Conservation (phyloP, 2,797 vertebrate genomes). For the Helostoma temminkii region DNA sequence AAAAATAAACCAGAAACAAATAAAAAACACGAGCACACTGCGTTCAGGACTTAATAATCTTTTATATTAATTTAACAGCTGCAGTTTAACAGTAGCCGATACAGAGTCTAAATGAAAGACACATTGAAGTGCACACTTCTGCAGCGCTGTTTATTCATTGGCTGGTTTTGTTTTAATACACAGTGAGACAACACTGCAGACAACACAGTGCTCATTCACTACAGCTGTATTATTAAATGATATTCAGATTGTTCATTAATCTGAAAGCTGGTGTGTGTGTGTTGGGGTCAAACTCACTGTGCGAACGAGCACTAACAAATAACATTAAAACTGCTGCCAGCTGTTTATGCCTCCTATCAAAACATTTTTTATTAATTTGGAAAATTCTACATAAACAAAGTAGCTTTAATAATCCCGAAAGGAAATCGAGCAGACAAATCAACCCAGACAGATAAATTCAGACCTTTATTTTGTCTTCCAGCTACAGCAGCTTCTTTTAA, state of each 20-base stretch:
- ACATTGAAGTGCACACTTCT: background rate
- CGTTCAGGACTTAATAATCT: no score
- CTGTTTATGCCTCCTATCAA: slow-evolving; percentile 1
- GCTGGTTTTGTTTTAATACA: background rate
- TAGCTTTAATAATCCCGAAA: background rate
- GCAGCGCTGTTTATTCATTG: background rate
- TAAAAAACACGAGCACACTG: no score
- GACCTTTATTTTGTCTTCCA: background rate
- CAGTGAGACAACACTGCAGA: slow-evolving; percentile 1
- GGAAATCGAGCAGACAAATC: background rate
- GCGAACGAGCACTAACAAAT: slow-evolving; percentile 5
- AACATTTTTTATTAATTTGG: background rate
- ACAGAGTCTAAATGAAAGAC: background rate
- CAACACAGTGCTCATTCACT: slow-evolving; percentile 4
- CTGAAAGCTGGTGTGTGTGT: background rate
- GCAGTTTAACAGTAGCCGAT: background rate
- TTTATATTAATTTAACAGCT: background rate
- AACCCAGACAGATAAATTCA: background rate
- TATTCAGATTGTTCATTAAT: slow-evolving; percentile 17
- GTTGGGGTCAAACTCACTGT: background rate
- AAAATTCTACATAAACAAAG: no score
- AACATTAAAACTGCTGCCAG: background rate
- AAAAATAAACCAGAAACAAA: background rate
- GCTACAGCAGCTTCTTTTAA: background rate
- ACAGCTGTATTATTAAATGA: slow-evolving; percentile 17